Evolutionary conservation across 2,797 vertebrate species (phyloP).

Genomic region (Sebastes minor): DNA sequence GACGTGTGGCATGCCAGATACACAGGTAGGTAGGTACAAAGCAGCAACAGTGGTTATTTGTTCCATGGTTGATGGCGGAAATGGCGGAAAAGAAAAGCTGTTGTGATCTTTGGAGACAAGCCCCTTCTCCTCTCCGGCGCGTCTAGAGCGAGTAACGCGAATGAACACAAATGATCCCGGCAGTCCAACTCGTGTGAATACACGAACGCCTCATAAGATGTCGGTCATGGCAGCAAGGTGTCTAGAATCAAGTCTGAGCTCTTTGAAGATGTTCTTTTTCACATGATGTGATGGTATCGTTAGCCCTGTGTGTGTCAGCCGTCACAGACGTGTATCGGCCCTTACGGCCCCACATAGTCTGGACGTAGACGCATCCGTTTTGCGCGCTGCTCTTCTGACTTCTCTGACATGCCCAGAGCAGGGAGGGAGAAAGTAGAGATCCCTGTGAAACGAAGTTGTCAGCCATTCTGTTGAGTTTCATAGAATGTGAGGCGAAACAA

Average conservation of each 20-base stretch:
- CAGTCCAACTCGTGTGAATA: no score
- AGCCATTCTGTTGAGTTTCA: conserved; percentile 78
- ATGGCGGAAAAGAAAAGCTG: no score
- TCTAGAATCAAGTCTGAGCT: background rate
- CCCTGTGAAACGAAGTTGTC: conserved; percentile 73
- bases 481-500: conserved; percentile 77
- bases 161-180: no score
- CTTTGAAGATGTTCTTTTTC: background rate
- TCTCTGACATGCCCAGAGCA: conserved; percentile 37
- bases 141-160: no score
- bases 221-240: background rate
- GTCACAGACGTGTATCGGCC: background rate
- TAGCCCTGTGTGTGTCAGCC: background rate
- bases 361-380: conserved; percentile 4
- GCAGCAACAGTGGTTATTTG: no score
- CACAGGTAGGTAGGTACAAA: no score
- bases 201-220: no score
- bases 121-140: no score
- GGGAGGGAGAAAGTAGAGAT: conserved; percentile 29
- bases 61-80: no score
- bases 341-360: background rate
- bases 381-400: conserved; percentile 11
- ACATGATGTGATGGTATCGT: background rate
- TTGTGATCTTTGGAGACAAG: no score
- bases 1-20: no score